These are phyloP conservation scores for Geococcyx californianus DNA, from an alignment of 2,113 vertebrate genomes.

Conservation along the genomic window DNA sequence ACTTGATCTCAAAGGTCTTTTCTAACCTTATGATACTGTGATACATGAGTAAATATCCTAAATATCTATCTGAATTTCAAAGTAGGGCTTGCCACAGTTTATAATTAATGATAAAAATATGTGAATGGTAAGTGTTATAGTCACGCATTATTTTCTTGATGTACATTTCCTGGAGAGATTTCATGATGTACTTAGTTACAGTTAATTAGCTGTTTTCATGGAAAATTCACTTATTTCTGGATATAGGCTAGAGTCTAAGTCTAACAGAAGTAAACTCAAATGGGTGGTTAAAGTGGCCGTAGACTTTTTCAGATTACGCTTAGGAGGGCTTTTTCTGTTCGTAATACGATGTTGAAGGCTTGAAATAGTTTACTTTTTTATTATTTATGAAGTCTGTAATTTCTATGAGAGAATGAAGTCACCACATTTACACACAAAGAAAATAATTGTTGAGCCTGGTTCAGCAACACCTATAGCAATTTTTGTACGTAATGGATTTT, in stretches of 20 bases:
- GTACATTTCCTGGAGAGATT: background rate
- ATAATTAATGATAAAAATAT: background rate
- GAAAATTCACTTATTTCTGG: background rate
- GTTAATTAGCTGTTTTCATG: background rate
- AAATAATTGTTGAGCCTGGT: background rate
- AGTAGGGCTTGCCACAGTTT: background rate
- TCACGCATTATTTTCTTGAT: background rate
- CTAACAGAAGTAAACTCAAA: background rate
- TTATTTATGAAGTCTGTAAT: background rate
- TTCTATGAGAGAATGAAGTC: background rate
- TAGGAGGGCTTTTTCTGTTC: too few relatives aligned
- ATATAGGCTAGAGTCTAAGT: background rate
- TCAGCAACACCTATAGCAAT: background rate
- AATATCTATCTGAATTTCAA: background rate
- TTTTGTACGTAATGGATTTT: background rate
- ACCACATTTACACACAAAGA: background rate
- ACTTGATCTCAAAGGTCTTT: too few relatives aligned
- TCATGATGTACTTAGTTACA: background rate
- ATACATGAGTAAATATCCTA: background rate
- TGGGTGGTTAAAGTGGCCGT: background rate
- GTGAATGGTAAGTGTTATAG: background rate
- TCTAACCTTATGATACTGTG: too few relatives aligned
- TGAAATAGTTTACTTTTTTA: background rate
- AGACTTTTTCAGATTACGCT: background rate
- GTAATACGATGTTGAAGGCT: too few relatives aligned